Base-by-base conservation (phyloP, 2,888 invertebrate genomes). In the Calameuta pallipes region DNA sequence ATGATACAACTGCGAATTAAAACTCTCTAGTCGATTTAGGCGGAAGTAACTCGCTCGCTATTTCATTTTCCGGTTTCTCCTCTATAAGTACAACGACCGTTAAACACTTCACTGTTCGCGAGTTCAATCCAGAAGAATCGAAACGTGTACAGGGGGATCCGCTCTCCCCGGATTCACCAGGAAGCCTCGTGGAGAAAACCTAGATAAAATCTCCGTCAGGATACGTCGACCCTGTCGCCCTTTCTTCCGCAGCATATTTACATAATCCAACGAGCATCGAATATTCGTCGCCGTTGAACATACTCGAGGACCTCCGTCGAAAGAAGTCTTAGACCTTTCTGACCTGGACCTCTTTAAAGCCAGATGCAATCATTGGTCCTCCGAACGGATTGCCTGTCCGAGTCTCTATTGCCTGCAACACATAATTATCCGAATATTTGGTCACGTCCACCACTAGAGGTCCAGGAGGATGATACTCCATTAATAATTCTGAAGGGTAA, bases 31-130 rank as follows among this genome's bases (percentile, higher is more conserved):
- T 85, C 82, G 83, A 85, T 86, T 79, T 87, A 87, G 89, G 87
- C 87, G 88, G 86, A 87, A 86, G 79, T 85, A 77, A 79, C 71
- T 80, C 68, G 79, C 81, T 83, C 79, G 79, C 15, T 56, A 56
- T 82, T 82, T 81, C 78, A 79, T 81, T 76, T 78, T 84, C 80
- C 75, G 82, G 56, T 75, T 70, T 69, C 71, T 78, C 41, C 41
- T 33, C 33, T 75, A 34, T 90, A 90, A 90, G 90, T 90, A 90
- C 90, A 87, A 86, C 85, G 88, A 89, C 87, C 87, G 83, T 84
- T 75, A 56, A 23, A 56, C 6, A 23, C 23, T 23, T 56, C 56
- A 23, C 41, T 23, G 41, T 23, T 23, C 23, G 56, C 56, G 56
- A 23, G 9, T 56, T 56, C 56, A 9, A 56, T 56, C 56, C 56